Base-by-base conservation (phyloP, 1,140 invertebrate genomes). In the Eupeodes corollae region DNA sequence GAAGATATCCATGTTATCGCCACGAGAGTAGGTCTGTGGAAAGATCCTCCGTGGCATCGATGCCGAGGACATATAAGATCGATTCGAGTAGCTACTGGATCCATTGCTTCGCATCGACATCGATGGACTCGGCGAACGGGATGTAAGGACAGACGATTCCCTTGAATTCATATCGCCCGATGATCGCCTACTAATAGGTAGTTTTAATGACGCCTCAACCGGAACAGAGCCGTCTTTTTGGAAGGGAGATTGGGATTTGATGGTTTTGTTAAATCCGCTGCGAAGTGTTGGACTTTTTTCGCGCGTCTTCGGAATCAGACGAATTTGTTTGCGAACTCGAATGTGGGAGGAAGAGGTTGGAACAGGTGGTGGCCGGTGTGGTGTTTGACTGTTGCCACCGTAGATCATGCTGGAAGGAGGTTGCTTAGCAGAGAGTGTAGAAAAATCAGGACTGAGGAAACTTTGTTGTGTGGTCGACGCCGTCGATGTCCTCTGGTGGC, bases 41-140 rank as follows among this genome's bases (percentile, higher is more conserved):
- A 77, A 84, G 44, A 77, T 69, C 55, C 81, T 75, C 49, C 80
- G 67, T 9, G 78, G 78, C 5, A 73, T 76, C 13, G 63, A 13
- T 42, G 15, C 10, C 32, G 30, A 30, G 32, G 19, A 26, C 5
- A 50, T 31, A 16, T 47, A 44, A 15, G 40, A 52, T n/a, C 42
- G 26, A 13, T 21, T 26, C 5, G 46, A 45, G 12, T 42, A 65
- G 21, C 52, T 49, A 16, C 55, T 58, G 41, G 58, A 61, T 44
- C 55, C 56, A 10, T 56, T 55, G 16, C 59, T 59, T 11, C 57
- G 59, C 19, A 58, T 35, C 16, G 63, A 64, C 19, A 53, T 52
- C 12, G 57, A 53, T 2, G 64, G 64, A 55, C 64, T 67, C 3
- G 64, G 61, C 8, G 64, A 67, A 40, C 64, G 61, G 30, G 38